Base-by-base conservation (phyloP, 2,888 invertebrate species). In the Epistrophe eligans region DNA sequence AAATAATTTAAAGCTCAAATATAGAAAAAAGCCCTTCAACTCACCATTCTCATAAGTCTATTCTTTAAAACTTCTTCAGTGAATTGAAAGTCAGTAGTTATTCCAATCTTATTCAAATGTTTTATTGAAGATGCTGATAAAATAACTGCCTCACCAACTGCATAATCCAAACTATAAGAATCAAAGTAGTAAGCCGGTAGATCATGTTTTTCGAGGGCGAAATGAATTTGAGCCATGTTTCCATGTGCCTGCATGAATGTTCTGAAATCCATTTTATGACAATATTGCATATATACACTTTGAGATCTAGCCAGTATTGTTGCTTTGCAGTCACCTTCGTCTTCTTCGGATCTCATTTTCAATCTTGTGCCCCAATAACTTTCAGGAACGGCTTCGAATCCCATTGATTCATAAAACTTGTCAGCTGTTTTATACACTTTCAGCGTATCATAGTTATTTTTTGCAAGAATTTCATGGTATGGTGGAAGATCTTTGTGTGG, bases 221-320 rank as follows among this genome's bases (percentile, higher is more conserved):
- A 81, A 8, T 88, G 76, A n/a, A 89, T 45, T 7, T 40, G 48
- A 13, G 72, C 85, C 73, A 88, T 74, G 35, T 77, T 71, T 2
- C 85, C 85, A 66, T 89, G 89, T n/a, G 83, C 85, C 73, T 88
- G 89, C 43, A 89, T 24, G 40, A 88, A 84, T 50, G 64, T 84
- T 11, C 77, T 71, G 48, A 81, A 89, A 50, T 85, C 77, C 40
- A 80, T 66, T 64, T 83, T 77, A 8, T 83, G 83, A 35, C 88
- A 89, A 58, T 79, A 81, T 43, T 83, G 50, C 57, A 88, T 43
- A 40, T 57, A 81, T 0, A 58, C 60, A 19, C 64, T 71, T 11
- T 70, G 19, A 11, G 77, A 15, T 8, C 15, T 0, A 7, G 52
- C 73, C 6, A 45, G 58, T 5, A 81, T 70, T 6, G 28, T 55